Conservation (phyloP, 2,888 invertebrate genomes). For the Meloe dianella region DNA sequence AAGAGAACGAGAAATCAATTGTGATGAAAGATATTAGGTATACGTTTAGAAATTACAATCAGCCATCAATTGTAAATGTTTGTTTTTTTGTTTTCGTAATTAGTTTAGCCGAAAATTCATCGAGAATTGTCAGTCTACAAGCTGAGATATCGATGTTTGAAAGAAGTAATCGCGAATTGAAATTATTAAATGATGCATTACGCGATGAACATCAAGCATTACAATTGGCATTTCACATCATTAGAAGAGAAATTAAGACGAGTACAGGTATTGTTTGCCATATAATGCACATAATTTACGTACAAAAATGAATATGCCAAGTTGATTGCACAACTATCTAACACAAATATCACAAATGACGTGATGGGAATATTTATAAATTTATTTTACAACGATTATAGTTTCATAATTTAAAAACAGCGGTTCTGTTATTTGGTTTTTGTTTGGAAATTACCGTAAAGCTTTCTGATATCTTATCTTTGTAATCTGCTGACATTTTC, state of each 20-base stretch:
- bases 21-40: conserved; percentile 76
- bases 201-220: conserved; percentile 94
- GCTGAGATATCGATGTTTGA: conserved; percentile 77
- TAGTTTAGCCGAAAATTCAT: conserved; percentile 73
- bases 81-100: conserved; percentile 24
- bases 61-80: no score
- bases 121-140: conserved; percentile 69
- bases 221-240: conserved; percentile 84
- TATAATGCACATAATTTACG: no score
- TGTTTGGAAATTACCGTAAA: no score
- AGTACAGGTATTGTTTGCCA: conserved; percentile 67
- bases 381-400: neutral
- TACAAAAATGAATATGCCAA: neutral
- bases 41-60: no score
- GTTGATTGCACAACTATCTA: neutral
- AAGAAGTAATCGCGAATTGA: conserved; percentile 75
- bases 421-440: no score
- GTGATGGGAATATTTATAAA: neutral
- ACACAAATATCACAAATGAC: neutral
- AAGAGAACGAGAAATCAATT: conserved; percentile 82
- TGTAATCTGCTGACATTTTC: no score
- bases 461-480: no score
- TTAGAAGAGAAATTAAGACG: conserved; percentile 89
- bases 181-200: conserved; percentile 84
- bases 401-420: neutral